Evolutionary conservation across 2,113 vertebrate genomes (phyloP), one percentile per base, ranked within the genome.

Genomic region (Erythrocercus mccallii): DNA sequence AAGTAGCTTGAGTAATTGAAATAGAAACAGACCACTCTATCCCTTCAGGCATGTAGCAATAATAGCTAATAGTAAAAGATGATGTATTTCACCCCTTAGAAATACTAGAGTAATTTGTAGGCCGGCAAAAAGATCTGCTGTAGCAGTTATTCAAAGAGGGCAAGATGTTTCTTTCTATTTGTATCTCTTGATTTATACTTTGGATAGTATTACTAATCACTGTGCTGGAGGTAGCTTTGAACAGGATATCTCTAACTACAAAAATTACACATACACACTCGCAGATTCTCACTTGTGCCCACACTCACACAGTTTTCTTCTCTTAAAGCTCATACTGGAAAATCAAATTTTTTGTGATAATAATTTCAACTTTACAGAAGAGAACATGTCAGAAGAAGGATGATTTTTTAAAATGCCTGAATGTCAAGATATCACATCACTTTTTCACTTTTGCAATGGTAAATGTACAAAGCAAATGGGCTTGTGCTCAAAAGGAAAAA

Each of bases 21-120:
- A 94, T 45, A 83, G 88, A 95, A 95, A 69, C 82, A 81, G n/a
- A 23, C n/a, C 69, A 38, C 23, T 86, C 82, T 35, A 86, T 81
- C 81, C 90, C 83, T 96, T 86, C 76, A 93, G 88, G 82, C 76
- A 35, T 69, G 33, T 76, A 90, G 84, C 74, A 94, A 86, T 88
- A 96, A 96, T 42, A 95, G 86, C 81, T 95, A 89, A 89, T 91
- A 92, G 73, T 91, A 92, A 96, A 95, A 95, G 69, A 93, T 94
- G 56, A 84, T 92, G 40, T 51, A 92, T 81, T 79, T 95, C 53
- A 81, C 35, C 20, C 76, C 69, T 84, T 78, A 61, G 68, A 92
- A 78, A 94, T 60, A 81, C 80, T 48, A 35, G 60, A 90, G 72
- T 81, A 92, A 88, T 92, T 71, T 83, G 79, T 90, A 77, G 79